Evolutionary conservation across 2,888 invertebrate genomes (phyloP).

Genomic region (Mystacides longicornis): DNA sequence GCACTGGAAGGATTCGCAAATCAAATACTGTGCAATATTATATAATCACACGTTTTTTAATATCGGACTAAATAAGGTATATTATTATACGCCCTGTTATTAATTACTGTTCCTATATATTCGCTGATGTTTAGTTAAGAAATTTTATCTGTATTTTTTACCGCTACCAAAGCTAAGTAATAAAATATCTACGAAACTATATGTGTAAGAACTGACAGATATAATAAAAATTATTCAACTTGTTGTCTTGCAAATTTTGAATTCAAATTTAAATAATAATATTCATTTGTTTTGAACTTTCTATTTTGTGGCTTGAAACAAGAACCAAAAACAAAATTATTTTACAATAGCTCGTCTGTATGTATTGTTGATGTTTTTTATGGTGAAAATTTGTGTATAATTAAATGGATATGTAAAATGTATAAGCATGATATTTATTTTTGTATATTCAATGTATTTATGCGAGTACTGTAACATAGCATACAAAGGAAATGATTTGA

Average conservation of each 20-base stretch:
- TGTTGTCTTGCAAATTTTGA: neutral
- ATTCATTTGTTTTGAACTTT: neutral
- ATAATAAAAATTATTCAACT: neutral
- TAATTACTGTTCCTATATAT: neutral
- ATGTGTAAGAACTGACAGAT: neutral
- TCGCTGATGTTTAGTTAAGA: neutral
- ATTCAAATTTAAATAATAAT: neutral
- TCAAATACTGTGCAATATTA: too few relatives aligned
- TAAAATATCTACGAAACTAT: neutral
- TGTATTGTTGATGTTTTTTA: too few relatives aligned
- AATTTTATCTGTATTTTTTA: neutral
- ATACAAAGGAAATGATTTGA: constrained; percentile 13
- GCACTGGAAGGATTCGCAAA: too few relatives aligned
- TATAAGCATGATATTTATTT: constrained; percentile 12
- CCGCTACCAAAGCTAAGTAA: neutral
- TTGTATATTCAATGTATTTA: constrained; percentile 14
- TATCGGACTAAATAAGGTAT: neutral
- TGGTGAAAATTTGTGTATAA: neutral
- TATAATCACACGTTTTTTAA: neutral
- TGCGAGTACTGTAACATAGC: constrained; percentile 11
- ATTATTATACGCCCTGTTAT: neutral
- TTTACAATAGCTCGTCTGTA: too few relatives aligned
- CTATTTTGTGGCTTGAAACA: too few relatives aligned
- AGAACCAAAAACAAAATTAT: too few relatives aligned
- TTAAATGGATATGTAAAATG: neutral